Percentiles rank a stretch among this genome's conserved stretches.
Conservation (phyloP, 2,888 invertebrate species). For the Drosophila anomelani region DNA sequence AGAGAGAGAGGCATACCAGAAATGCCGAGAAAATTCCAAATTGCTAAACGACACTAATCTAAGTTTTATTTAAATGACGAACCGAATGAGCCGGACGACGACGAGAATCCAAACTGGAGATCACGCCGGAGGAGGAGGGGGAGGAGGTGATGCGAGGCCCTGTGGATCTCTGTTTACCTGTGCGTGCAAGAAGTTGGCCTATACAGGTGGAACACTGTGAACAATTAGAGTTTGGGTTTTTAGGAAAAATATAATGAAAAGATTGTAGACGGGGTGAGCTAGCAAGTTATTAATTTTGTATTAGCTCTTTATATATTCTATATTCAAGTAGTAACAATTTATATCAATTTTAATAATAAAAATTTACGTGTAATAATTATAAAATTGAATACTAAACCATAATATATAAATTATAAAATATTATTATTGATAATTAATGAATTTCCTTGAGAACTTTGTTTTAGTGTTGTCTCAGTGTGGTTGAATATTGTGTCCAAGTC, state of each 20-base stretch:
- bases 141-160: neutral
- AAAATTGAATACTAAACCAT: too few relatives aligned
- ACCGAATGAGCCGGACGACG: constrained; percentile 15
- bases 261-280: too few relatives aligned
- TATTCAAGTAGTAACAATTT: too few relatives aligned
- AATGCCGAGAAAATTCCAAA: constrained; percentile 60
- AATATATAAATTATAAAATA: too few relatives aligned
- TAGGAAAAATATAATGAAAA: too few relatives aligned
- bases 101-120: constrained; percentile 1
- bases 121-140: neutral
- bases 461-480: constrained; percentile 4
- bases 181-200: constrained; percentile 25
- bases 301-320: too few relatives aligned
- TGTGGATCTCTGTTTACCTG: constrained; percentile 42
- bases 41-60: constrained; percentile 78
- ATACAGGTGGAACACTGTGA: constrained; percentile 15
- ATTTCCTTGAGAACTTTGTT: neutral
- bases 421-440: too few relatives aligned
- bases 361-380: too few relatives aligned
- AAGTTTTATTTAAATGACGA: constrained; percentile 72
- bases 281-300: neutral
- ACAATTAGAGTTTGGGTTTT: neutral
- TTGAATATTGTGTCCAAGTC: constrained; percentile 37
- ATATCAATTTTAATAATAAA: too few relatives aligned
- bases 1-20: constrained; percentile 43